Evolutionary conservation across 2,113 vertebrate species (phyloP).

Genomic region (Leptosomus discolor): DNA sequence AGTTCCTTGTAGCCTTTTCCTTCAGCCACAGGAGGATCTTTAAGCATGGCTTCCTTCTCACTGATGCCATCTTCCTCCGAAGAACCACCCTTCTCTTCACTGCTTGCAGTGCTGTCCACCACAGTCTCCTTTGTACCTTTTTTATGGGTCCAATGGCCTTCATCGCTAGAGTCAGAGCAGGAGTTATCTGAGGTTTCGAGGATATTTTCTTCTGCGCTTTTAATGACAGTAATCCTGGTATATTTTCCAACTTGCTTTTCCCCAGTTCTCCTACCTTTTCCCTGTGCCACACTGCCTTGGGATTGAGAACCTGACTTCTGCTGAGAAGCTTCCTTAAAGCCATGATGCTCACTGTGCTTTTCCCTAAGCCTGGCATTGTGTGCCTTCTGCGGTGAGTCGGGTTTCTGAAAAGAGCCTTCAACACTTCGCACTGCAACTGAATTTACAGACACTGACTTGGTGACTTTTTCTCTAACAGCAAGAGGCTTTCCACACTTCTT

Average conservation of each 20-base stretch:
- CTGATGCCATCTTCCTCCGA: not conserved
- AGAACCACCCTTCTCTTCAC: not conserved
- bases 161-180: not conserved
- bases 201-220: not conserved
- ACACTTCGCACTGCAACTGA: not conserved
- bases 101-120: not conserved
- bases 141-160: not conserved
- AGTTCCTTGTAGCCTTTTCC: not conserved
- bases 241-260: not conserved
- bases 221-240: not conserved
- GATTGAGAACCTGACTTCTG: not conserved
- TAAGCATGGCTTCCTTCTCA: not conserved
- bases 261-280: not conserved
- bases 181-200: not conserved
- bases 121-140: not conserved
- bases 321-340: not conserved
- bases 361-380: not conserved
- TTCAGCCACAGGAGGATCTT: not conserved
- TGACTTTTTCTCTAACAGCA: not conserved
- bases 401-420: not conserved
- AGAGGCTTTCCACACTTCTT: not conserved
- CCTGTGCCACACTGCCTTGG: not conserved
- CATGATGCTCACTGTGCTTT: not conserved
- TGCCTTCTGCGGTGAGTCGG: not conserved
- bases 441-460: not conserved